Evolutionary conservation across 2,888 invertebrate species (phyloP).

Genomic region (Augiades crinisus): DNA sequence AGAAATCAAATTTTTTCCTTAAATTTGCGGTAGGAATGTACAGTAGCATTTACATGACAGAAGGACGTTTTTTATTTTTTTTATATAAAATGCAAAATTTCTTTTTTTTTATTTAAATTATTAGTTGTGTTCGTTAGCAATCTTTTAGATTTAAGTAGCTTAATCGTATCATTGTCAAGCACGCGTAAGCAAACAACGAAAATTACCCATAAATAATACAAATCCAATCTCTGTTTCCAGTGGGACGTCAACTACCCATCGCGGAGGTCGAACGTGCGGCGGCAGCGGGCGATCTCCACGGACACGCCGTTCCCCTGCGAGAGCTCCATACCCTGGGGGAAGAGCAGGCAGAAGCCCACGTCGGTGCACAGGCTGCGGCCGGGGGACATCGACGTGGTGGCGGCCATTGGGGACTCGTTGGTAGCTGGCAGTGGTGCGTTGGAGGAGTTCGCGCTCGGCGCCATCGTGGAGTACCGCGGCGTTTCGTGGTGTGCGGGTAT

Average conservation of each 20-base stretch:
- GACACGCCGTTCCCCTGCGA: conserved; percentile 82
- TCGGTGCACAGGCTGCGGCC: conserved; percentile 86
- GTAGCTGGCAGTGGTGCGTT: conserved; percentile 88
- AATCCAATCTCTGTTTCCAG: conserved; percentile 43
- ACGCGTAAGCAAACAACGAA: too few relatives aligned
- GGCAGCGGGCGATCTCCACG: conserved; percentile 72
- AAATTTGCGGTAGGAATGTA: too few relatives aligned
- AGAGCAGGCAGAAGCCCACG: conserved; percentile 71
- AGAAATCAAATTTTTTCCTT: too few relatives aligned
- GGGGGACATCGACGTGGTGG: conserved; percentile 86
- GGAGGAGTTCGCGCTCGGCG: conserved; percentile 87
- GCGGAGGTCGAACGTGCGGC: conserved; percentile 68
- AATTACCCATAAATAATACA: too few relatives aligned
- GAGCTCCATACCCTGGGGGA: conserved; percentile 59
- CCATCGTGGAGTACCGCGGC: conserved; percentile 87
- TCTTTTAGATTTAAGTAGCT: too few relatives aligned
- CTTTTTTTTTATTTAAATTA: too few relatives aligned
- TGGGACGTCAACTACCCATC: conserved; percentile 70
- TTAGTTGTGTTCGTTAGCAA: too few relatives aligned
- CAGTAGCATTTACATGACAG: too few relatives aligned
- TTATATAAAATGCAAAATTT: too few relatives aligned
- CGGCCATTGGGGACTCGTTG: conserved; percentile 87
- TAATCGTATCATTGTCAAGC: too few relatives aligned
- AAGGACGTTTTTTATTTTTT: too few relatives aligned
- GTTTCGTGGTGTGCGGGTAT: conserved; percentile 88